phyloP scores from a whole-genome alignment of 2,888 invertebrate genomes.

The Anaspis maculata region DNA sequence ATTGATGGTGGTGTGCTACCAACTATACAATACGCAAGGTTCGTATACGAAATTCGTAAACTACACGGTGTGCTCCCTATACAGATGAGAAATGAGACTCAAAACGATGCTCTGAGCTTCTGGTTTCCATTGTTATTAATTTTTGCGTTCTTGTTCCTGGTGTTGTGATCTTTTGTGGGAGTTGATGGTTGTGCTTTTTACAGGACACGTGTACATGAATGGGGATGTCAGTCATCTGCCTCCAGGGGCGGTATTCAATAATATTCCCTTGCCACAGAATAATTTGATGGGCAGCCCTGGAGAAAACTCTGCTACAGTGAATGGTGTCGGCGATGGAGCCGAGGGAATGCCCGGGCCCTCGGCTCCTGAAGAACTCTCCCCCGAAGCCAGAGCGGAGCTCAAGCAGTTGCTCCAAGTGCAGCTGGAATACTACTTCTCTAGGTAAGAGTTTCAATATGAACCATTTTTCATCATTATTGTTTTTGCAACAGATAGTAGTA shows the following conservation, averaged over 20 bases:
- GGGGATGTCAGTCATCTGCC: slow-evolving; percentile 72
- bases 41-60: too few relatives aligned
- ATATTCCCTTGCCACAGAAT: slow-evolving; percentile 55
- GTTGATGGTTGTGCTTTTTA: slow-evolving; percentile 19
- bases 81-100: too few relatives aligned
- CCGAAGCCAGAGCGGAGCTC: slow-evolving; percentile 56
- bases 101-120: too few relatives aligned
- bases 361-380: slow-evolving; percentile 45
- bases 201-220: slow-evolving; percentile 75
- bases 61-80: too few relatives aligned
- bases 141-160: too few relatives aligned
- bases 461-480: background rate
- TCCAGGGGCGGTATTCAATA: slow-evolving; percentile 60
- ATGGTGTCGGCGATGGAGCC: slow-evolving; percentile 40
- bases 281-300: slow-evolving; percentile 31
- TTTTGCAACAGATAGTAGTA: background rate
- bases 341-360: slow-evolving; percentile 40
- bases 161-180: too few relatives aligned
- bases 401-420: slow-evolving; percentile 72
- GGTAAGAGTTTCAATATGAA: slow-evolving; percentile 44
- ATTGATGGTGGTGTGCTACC: too few relatives aligned
- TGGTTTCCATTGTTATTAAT: too few relatives aligned
- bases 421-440: slow-evolving; percentile 84
- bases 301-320: slow-evolving; percentile 29
- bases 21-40: too few relatives aligned